These are phyloP conservation scores for Cremastinae sp. DNA, from an alignment of 2,888 invertebrate species.

Conservation along the genomic window DNA sequence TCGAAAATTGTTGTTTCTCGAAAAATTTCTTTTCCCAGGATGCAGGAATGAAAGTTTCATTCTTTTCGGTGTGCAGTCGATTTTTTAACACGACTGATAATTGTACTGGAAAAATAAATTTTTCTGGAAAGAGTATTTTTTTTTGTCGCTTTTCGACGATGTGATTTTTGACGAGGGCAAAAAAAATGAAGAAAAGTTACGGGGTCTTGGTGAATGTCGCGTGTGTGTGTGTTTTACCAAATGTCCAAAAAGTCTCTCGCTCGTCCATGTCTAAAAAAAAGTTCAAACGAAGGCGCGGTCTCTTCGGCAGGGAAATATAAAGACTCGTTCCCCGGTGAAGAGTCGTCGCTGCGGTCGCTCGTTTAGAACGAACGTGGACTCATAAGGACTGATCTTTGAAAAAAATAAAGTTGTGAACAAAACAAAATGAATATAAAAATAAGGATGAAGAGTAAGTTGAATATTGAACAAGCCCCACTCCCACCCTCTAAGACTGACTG, in stretches of 20 bases:
- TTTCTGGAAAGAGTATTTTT: too few relatives aligned
- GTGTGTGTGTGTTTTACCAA: slow-evolving; percentile 1
- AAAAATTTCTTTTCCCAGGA: too few relatives aligned
- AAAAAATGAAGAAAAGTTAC: slow-evolving; percentile 14
- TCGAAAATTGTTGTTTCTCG: too few relatives aligned
- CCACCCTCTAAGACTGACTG: slow-evolving; percentile 74
- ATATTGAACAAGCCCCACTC: slow-evolving; percentile 50
- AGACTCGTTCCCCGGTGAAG: slow-evolving; percentile 20
- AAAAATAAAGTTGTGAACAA: slow-evolving; percentile 10
- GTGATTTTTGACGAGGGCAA: neutral
- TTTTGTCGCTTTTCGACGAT: too few relatives aligned
- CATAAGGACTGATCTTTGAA: slow-evolving; percentile 58
- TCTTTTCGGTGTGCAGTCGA: too few relatives aligned
- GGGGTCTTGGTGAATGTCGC: slow-evolving; percentile 25
- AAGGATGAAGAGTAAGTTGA: slow-evolving; percentile 9
- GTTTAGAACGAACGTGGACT: slow-evolving; percentile 20
- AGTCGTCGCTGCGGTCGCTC: slow-evolving; percentile 27
- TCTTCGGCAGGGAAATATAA: slow-evolving; percentile 2
- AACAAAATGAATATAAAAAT: neutral
- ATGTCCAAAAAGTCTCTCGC: slow-evolving; percentile 45
- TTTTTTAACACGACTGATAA: too few relatives aligned
- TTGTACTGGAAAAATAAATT: too few relatives aligned
- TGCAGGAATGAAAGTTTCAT: too few relatives aligned
- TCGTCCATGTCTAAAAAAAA: slow-evolving; percentile 46
- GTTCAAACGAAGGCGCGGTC: slow-evolving; percentile 11